Conservation (phyloP, 2,113 vertebrate genomes). For the Oryzias woworae region DNA sequence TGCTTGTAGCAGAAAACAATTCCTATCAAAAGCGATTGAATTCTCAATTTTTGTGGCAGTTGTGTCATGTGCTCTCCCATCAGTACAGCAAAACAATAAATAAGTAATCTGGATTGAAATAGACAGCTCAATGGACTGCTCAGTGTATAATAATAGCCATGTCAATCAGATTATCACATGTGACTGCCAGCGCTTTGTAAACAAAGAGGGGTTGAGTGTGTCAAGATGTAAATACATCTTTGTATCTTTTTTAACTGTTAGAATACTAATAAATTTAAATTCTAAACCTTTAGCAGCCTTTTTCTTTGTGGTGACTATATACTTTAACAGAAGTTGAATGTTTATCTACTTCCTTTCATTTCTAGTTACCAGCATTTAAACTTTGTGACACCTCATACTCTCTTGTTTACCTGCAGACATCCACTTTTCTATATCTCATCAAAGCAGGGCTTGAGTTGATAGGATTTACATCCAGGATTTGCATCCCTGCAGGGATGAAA, state of each 20-base stretch:
- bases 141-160: constrained; percentile 40
- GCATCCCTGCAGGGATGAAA: constrained; percentile 6
- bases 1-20: too few relatives aligned
- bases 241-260: constrained; percentile 51
- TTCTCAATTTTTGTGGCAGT: not conserved
- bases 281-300: not conserved
- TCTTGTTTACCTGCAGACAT: constrained; percentile 22
- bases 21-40: too few relatives aligned
- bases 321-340: not conserved
- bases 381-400: not conserved
- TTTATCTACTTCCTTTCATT: not conserved
- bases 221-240: constrained; percentile 65
- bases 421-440: constrained; percentile 54
- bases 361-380: not conserved
- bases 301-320: not conserved
- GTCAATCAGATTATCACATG: constrained; percentile 45
- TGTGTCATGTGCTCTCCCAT: not conserved
- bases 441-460: constrained; percentile 61
- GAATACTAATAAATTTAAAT: constrained; percentile 57
- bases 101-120: constrained; percentile 20
- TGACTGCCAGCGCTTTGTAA: constrained; percentile 21
- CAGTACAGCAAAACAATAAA: constrained; percentile 15
- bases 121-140: constrained; percentile 26
- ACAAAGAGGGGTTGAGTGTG: constrained; percentile 24
- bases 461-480: constrained; percentile 59